These are phyloP conservation scores for Poecilia picta DNA, from an alignment of 2,797 vertebrate species.

Conservation along the genomic window DNA sequence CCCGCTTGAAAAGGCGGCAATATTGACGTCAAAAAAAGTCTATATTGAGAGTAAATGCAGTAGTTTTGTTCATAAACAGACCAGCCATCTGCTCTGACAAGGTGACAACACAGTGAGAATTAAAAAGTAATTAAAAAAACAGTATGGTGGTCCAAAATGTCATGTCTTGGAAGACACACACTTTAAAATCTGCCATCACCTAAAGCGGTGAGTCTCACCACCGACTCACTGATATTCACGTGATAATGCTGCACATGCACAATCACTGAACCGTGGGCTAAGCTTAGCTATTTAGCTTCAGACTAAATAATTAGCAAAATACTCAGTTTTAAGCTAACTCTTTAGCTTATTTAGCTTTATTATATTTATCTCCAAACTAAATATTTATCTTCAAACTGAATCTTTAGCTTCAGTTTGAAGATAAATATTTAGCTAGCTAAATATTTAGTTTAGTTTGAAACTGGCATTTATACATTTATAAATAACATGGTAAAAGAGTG, in stretches of 20 bases:
- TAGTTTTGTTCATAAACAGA: not conserved
- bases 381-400: not conserved
- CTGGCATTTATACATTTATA: not conserved
- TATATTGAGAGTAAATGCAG: not conserved
- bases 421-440: not conserved
- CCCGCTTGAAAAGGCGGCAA: not conserved
- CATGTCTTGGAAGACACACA: slow-evolving; percentile 1
- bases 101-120: not conserved
- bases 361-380: not conserved
- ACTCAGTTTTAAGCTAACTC: too few relatives aligned
- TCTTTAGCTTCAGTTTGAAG: too few relatives aligned
- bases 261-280: not conserved
- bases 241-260: not conserved
- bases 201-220: slow-evolving; percentile 22
- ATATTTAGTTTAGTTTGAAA: not conserved
- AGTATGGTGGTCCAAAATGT: not conserved
- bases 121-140: not conserved
- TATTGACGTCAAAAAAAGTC: not conserved
- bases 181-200: slow-evolving; percentile 11
- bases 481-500: not conserved
- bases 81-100: slow-evolving; percentile 13
- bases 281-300: not conserved
- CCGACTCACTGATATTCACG: not conserved
- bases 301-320: too few relatives aligned
- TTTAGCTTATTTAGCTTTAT: too few relatives aligned